A percentile compares a stretch with the other conserved stretches of the same genome.
Conservation (phyloP, 35 echinoderm and acorn worm species). For the Chiridota heheva region DNA sequence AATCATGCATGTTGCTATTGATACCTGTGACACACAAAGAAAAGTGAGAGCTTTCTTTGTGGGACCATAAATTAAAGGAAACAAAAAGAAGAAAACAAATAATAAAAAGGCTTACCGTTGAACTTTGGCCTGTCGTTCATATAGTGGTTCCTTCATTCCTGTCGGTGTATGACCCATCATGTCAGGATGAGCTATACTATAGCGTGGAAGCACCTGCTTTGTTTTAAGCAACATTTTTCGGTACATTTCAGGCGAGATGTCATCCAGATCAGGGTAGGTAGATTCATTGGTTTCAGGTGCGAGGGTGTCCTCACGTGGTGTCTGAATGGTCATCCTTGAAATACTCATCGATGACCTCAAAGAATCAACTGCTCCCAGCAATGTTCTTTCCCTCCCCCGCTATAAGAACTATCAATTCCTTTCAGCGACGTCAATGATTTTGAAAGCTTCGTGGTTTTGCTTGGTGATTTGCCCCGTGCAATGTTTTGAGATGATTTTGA, state of each 20-base stretch:
- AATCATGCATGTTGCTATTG: no score
- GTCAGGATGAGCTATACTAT: constrained; percentile 76
- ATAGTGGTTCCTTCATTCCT: constrained; percentile 47
- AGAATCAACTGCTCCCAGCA: constrained; percentile 34
- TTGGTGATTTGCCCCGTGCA: constrained; percentile 28
- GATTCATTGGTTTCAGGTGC: constrained; percentile 1
- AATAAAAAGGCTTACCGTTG: constrained; percentile 61
- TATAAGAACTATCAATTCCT: constrained; percentile 21
- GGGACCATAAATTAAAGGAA: no score
- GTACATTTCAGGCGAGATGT: constrained; percentile 71
- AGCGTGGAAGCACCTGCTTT: constrained; percentile 76
- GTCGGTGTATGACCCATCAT: constrained; percentile 61
- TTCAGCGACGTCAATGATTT: constrained; percentile 66
- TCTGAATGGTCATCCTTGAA: constrained; percentile 66
- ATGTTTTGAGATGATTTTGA: constrained; percentile 54
- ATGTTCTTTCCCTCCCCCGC: background rate
- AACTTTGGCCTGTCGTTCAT: constrained; percentile 65
- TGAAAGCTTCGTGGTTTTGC: constrained; percentile 57
- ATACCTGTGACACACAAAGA: no score
- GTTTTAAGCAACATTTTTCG: constrained; percentile 57
- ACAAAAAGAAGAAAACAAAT: no score
- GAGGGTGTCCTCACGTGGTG: constrained; percentile 25
- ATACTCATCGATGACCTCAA: constrained; percentile 76
- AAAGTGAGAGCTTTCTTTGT: no score
- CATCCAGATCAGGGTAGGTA: constrained; percentile 57